Conservation (phyloP, 2,888 invertebrate species). For the Steinernema scapterisci region DNA sequence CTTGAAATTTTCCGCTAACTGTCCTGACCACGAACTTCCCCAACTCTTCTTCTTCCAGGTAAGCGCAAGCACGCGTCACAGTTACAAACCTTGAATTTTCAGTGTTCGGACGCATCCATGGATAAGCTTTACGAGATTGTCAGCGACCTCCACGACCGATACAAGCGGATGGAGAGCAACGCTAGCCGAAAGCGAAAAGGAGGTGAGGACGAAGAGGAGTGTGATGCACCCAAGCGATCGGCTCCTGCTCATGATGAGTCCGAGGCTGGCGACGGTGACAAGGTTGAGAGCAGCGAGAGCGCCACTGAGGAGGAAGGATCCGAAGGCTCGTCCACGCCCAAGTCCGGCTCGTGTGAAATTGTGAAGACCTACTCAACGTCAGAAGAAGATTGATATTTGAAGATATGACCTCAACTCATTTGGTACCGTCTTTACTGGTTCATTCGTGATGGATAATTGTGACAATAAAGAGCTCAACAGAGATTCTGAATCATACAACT, state of each 20-base stretch:
- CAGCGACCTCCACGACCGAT: not conserved
- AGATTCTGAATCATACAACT: too few species aligned
- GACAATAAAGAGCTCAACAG: too few species aligned
- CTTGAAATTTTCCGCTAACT: constrained; percentile 61
- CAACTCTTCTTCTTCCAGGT: constrained; percentile 62
- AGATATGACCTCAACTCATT: too few species aligned
- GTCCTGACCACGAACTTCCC: constrained; percentile 52
- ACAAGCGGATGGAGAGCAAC: not conserved
- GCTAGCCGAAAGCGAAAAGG: not conserved
- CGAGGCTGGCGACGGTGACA: not conserved
- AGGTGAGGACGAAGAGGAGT: not conserved
- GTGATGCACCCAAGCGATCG: not conserved
- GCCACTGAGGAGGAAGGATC: not conserved
- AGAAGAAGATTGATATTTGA: not conserved
- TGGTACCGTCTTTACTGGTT: too few species aligned
- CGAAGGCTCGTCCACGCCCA: not conserved
- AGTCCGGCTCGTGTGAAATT: not conserved
- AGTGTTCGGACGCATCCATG: not conserved
- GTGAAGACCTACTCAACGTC: not conserved
- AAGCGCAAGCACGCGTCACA: not conserved
- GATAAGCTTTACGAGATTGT: not conserved
- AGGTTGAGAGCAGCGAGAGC: not conserved
- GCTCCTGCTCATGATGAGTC: not conserved
- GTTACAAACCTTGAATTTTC: not conserved
- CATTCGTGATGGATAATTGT: too few species aligned